phyloP scores from a whole-genome alignment of 2,113 vertebrate genomes.

The Hemichromis elongatus region DNA sequence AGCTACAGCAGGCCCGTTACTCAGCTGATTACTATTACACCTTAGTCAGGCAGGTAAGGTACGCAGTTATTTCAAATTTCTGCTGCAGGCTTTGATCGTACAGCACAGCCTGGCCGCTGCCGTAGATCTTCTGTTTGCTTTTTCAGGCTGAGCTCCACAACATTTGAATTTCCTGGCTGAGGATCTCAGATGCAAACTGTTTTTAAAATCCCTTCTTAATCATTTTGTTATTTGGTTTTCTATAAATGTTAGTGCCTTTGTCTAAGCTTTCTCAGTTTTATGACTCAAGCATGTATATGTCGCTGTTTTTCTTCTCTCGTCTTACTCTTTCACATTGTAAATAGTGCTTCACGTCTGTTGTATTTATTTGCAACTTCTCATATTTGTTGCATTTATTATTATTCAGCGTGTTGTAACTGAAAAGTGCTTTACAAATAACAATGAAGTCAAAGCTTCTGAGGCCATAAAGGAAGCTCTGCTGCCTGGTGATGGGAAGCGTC shows the following conservation, averaged over 20 bases:
- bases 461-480: not conserved
- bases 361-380: not conserved
- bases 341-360: not conserved
- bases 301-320: not conserved
- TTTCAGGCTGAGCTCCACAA: not conserved
- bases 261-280: too few species aligned
- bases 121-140: not conserved
- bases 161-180: not conserved
- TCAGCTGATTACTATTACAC: not conserved
- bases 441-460: not conserved
- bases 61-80: too few species aligned
- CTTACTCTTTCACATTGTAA: not conserved
- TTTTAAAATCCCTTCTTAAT: not conserved
- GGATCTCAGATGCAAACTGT: not conserved
- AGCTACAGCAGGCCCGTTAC: not conserved
- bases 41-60: not conserved
- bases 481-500: conserved; percentile 28
- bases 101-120: not conserved
- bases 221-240: not conserved
- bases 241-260: not conserved
- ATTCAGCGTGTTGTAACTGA: not conserved
- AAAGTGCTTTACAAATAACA: not conserved
- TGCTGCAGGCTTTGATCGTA: too few species aligned
- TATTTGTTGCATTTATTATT: not conserved
- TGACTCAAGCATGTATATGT: not conserved